Evolutionary conservation across 2,888 invertebrate species (phyloP).

Genomic region (Creontiades dilutus): DNA sequence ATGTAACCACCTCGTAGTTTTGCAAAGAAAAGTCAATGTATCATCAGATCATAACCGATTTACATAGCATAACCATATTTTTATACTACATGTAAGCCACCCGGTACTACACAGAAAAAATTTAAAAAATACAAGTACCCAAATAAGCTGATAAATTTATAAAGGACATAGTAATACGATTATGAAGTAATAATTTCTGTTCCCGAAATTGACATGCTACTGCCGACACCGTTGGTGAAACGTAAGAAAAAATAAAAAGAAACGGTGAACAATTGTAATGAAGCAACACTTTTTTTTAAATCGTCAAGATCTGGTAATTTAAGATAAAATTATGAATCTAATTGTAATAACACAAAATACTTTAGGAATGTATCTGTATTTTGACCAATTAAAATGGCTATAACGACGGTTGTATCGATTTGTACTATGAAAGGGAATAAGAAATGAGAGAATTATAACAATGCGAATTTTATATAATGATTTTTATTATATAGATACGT

Average conservation of each 20-base stretch:
- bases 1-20: constrained; percentile 52
- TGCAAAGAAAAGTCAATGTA: constrained; percentile 47
- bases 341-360: neutral
- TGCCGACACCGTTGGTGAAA: constrained; percentile 12
- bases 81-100: constrained; percentile 60
- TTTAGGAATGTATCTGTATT: constrained; percentile 2
- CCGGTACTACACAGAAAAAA: constrained; percentile 1
- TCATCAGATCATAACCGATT: constrained; percentile 49
- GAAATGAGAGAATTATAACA: neutral
- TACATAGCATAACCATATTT: constrained; percentile 64
- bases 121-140: neutral
- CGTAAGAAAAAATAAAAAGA: neutral
- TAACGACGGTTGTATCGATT: neutral
- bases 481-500: neutral
- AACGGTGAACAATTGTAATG: neutral
- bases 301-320: too few species aligned
- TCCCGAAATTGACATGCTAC: neutral
- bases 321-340: too few species aligned
- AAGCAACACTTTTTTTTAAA: constrained; percentile 6
- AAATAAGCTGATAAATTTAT: constrained; percentile 28
- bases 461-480: neutral
- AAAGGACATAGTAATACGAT: constrained; percentile 7
- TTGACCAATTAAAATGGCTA: constrained; percentile 31
- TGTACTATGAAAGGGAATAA: neutral
- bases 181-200: neutral